These are phyloP conservation scores for Champsocephalus esox DNA, from an alignment of 2,797 vertebrate species.

Conservation along the genomic window DNA sequence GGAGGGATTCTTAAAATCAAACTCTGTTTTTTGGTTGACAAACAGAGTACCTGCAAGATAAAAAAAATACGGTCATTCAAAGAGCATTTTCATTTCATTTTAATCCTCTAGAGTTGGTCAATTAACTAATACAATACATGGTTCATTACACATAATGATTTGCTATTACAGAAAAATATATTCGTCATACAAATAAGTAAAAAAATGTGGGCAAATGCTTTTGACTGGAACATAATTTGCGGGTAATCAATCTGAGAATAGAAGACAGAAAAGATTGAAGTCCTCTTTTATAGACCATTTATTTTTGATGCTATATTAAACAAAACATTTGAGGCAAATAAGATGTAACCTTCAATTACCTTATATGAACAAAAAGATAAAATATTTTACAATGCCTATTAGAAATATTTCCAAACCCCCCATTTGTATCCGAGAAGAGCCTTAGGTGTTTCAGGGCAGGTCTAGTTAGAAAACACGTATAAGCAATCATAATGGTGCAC, in stretches of 20 bases:
- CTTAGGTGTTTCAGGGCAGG: conserved; percentile 21
- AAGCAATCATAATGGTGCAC: conserved; percentile 30
- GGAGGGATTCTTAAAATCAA: conserved; percentile 86
- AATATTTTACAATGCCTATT: conserved; percentile 47
- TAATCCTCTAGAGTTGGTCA: conserved; percentile 2
- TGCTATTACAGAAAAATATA: conserved; percentile 13
- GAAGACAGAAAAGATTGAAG: conserved; percentile 13
- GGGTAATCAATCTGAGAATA: conserved; percentile 17
- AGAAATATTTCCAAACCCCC: conserved; percentile 45
- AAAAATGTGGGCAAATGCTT: conserved; percentile 2
- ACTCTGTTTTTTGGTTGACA: conserved; percentile 82
- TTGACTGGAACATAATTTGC: conserved; percentile 17
- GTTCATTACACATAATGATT: conserved; percentile 4
- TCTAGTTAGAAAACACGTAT: conserved; percentile 28
- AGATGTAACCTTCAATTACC: conserved; percentile 46
- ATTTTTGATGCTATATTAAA: conserved; percentile 53
- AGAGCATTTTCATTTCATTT: background rate
- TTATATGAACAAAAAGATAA: conserved; percentile 59
- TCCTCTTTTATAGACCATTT: conserved; percentile 32
- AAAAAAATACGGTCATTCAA: conserved; percentile 5
- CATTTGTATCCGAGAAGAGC: conserved; percentile 24
- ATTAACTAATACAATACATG: background rate
- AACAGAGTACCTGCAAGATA: conserved; percentile 91
- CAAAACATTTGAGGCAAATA: conserved; percentile 56
- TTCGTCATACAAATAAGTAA: conserved; percentile 14